phyloP scores from a whole-genome alignment of 2,113 vertebrate species.

The Notothenia coriiceps region DNA sequence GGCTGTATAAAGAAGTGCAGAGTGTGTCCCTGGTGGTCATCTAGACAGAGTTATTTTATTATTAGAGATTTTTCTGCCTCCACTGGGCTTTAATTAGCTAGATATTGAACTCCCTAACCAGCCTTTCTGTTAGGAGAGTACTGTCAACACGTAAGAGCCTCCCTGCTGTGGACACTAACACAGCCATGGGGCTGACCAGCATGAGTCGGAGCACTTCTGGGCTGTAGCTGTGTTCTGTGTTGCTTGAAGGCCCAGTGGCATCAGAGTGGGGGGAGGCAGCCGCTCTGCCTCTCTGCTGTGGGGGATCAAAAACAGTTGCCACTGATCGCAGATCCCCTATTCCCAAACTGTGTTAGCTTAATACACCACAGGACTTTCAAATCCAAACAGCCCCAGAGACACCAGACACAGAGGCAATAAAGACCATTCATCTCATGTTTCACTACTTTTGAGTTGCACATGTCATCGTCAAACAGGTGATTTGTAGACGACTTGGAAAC shows the following conservation, averaged over 20 bases:
- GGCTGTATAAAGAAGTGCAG: constrained; percentile 1
- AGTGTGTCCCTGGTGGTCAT: constrained; percentile 1
- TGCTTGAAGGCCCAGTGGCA: constrained; percentile 19
- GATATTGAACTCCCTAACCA: constrained; percentile 43
- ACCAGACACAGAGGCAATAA: constrained; percentile 1
- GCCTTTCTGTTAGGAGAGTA: constrained; percentile 22
- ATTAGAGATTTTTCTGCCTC: constrained; percentile 4
- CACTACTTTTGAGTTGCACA: constrained; percentile 27
- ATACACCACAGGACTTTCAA: constrained; percentile 52
- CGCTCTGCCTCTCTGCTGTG: constrained; percentile 28
- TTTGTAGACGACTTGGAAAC: constrained; percentile 40
- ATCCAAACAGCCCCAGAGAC: constrained; percentile 34
- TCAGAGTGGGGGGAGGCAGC: constrained; percentile 19
- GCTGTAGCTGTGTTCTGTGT: constrained; percentile 8
- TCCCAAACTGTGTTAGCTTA: constrained; percentile 72
- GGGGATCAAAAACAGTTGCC: constrained; percentile 45
- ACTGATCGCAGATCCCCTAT: constrained; percentile 37
- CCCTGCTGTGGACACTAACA: constrained; percentile 48
- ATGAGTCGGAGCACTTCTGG: constrained; percentile 30
- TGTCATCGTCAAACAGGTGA: constrained; percentile 31
- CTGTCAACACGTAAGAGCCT: constrained; percentile 41
- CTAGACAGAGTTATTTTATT: constrained; percentile 23
- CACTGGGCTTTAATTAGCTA: constrained; percentile 28
- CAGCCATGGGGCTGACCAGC: constrained; percentile 40
- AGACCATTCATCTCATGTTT: constrained; percentile 59